Evolutionary conservation across 2,797 vertebrate genomes (phyloP).

Genomic region (Pangasius krempfi): DNA sequence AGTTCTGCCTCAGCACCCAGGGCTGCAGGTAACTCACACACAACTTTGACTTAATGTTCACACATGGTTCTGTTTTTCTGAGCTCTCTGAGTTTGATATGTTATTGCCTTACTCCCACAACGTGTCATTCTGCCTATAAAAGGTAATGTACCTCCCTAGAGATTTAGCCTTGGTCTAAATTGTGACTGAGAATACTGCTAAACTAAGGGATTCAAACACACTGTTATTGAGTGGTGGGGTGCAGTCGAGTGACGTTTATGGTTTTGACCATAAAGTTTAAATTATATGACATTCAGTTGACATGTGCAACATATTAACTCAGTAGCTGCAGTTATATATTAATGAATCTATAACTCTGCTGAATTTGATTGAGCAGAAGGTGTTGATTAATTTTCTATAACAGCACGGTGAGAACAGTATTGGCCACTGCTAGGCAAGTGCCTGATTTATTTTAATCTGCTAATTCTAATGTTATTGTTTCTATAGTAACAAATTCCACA

Average conservation of each 20-base stretch:
- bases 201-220: background rate
- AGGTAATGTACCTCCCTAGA: background rate
- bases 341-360: background rate
- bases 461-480: background rate
- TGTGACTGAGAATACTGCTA: background rate
- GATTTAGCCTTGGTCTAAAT: background rate
- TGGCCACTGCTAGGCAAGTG: background rate
- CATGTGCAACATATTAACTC: too few species aligned
- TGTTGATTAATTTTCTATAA: background rate
- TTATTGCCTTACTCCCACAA: background rate
- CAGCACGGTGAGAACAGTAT: background rate
- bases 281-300: too few species aligned
- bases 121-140: background rate
- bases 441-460: background rate
- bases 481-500: background rate
- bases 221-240: background rate
- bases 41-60: background rate
- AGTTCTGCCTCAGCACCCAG: conserved; percentile 81
- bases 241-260: background rate
- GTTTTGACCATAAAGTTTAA: background rate
- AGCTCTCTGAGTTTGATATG: background rate
- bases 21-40: conserved; percentile 76
- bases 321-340: background rate
- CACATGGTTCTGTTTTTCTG: background rate
- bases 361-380: background rate